These are phyloP conservation scores for Neodiprion virginianus DNA, from an alignment of 1,140 invertebrate genomes.

Conservation along the genomic window DNA sequence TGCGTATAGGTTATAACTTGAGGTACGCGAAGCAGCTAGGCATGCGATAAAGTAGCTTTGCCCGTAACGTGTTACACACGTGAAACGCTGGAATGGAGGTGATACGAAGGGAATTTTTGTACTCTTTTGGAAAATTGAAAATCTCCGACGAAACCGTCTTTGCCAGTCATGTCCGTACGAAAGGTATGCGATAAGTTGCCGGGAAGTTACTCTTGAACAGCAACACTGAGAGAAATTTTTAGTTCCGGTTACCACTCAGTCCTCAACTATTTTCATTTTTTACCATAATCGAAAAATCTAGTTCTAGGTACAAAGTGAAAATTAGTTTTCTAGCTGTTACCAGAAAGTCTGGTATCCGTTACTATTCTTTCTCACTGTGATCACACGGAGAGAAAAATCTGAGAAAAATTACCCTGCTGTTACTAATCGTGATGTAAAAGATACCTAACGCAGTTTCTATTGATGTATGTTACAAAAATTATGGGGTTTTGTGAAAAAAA, in stretches of 20 bases:
- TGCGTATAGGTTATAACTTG: neutral
- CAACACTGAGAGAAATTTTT: neutral
- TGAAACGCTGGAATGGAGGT: neutral
- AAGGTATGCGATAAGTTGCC: neutral
- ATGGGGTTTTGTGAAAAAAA: too few relatives aligned
- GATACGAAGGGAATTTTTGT: neutral
- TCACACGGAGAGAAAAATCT: too few relatives aligned
- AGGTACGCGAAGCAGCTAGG: neutral
- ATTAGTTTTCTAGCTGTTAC: too few relatives aligned
- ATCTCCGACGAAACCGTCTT: neutral
- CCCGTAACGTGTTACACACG: neutral
- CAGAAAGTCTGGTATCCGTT: too few relatives aligned
- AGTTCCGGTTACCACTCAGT: too few relatives aligned
- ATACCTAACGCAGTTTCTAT: too few relatives aligned
- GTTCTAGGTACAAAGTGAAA: too few relatives aligned
- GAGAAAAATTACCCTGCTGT: too few relatives aligned
- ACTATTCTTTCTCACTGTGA: too few relatives aligned
- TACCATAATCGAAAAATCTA: neutral
- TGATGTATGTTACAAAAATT: too few relatives aligned
- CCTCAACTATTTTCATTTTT: too few relatives aligned
- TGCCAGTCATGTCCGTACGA: neutral
- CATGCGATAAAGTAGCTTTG: constrained; percentile 1
- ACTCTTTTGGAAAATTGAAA: neutral
- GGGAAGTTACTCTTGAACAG: neutral
- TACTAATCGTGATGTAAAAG: too few relatives aligned